phyloP scores from a whole-genome alignment of 2,888 invertebrate species.

The Gortyna flavago region DNA sequence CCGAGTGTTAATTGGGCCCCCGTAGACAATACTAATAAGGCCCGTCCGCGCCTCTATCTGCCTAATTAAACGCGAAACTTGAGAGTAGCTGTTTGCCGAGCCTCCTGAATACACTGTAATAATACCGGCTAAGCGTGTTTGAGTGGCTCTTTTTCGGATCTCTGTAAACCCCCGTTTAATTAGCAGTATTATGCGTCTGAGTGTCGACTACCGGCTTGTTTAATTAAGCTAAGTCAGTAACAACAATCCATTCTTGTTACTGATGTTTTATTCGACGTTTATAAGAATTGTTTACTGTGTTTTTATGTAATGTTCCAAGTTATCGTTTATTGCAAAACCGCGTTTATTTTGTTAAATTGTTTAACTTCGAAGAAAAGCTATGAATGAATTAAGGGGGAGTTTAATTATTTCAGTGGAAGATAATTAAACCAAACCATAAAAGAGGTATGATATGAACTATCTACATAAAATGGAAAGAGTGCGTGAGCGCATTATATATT shows the following conservation, averaged over 20 bases:
- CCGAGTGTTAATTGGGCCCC: conserved; percentile 90
- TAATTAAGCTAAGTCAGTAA: conserved; percentile 90
- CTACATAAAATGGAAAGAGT: conserved; percentile 37
- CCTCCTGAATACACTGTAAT: conserved; percentile 89
- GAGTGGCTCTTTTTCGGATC: conserved; percentile 90
- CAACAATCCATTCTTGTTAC: conserved; percentile 86
- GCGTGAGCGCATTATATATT: conserved; percentile 44
- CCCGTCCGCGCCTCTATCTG: conserved; percentile 90
- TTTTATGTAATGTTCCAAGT: conserved; percentile 50
- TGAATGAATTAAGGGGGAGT: conserved; percentile 26
- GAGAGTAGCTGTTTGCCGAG: conserved; percentile 89
- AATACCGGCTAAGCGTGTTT: conserved; percentile 90
- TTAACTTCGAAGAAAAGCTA: conserved; percentile 41
- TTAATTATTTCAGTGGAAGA: conserved; percentile 28
- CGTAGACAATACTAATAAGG: conserved; percentile 91
- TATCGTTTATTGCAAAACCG: conserved; percentile 40
- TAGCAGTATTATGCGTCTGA: conserved; percentile 89
- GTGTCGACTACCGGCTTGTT: conserved; percentile 88
- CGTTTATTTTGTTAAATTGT: conserved; percentile 45
- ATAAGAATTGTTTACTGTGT: conserved; percentile 74
- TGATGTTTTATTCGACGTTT: conserved; percentile 77
- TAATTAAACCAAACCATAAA: conserved; percentile 46
- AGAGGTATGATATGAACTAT: conserved; percentile 35
- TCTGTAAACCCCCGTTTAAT: conserved; percentile 89
- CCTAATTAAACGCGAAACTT: conserved; percentile 90